Evolutionary conservation across 2,113 vertebrate species (phyloP).

Genomic region (Eptesicus fuscus): DNA sequence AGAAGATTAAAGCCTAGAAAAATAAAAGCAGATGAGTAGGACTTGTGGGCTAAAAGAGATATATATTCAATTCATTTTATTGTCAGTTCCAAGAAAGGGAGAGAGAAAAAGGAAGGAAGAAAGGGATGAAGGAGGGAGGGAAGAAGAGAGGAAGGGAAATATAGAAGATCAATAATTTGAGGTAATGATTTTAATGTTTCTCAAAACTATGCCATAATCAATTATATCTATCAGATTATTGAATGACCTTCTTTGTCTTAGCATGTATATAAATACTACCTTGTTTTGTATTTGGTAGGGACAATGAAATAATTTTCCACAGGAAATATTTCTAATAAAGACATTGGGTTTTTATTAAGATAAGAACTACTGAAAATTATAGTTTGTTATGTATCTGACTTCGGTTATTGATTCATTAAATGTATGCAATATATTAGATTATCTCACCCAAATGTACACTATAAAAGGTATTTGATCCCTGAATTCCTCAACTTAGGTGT

Average conservation of each 20-base stretch:
- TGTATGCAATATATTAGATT: background rate
- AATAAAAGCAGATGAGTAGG: constrained; percentile 54
- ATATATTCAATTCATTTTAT: background rate
- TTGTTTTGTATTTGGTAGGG: background rate
- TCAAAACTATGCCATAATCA: background rate
- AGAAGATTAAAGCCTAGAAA: constrained; percentile 56
- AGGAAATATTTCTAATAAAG: background rate
- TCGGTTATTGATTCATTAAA: background rate
- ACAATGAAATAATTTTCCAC: background rate
- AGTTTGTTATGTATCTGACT: background rate
- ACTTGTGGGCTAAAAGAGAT: constrained; percentile 11
- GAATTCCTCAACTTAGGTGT: background rate
- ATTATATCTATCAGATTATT: constrained; percentile 20
- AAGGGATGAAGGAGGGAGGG: background rate
- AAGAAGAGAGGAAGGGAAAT: background rate
- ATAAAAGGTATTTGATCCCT: background rate
- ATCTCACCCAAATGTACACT: background rate
- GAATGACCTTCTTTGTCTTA: constrained; percentile 6
- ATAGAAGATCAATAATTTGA: background rate
- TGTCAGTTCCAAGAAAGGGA: constrained; percentile 29
- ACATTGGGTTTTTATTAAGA: background rate
- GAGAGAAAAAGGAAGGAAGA: background rate
- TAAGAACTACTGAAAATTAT: background rate
- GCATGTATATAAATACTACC: background rate
- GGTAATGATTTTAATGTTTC: background rate